phyloP scores from a whole-genome alignment of 2,888 invertebrate genomes.

The Torymus texanus region DNA sequence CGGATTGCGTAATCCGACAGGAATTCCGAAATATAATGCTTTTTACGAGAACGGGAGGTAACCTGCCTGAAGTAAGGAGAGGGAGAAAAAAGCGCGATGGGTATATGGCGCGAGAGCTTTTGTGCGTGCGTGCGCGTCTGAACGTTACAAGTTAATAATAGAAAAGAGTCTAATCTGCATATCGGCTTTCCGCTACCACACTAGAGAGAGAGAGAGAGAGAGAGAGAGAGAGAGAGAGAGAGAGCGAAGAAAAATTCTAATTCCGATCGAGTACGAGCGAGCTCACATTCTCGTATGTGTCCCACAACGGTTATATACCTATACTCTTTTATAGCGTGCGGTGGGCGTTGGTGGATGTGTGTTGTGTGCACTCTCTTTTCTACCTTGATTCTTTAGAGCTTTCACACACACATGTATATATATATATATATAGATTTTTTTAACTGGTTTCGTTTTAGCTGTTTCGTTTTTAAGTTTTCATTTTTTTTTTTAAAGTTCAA shows the following conservation, averaged over 20 bases:
- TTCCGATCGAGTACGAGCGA: constrained; percentile 18
- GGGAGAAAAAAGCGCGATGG: too few relatives aligned
- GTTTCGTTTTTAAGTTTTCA: constrained; percentile 14
- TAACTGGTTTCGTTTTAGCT: too few relatives aligned
- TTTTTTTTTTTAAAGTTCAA: not conserved
- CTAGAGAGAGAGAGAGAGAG: too few relatives aligned
- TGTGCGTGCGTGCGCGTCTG: constrained; percentile 16
- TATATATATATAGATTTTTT: constrained; percentile 9
- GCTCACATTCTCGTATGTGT: not conserved
- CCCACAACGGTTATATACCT: too few relatives aligned
- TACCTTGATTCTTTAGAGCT: too few relatives aligned
- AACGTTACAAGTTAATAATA: constrained; percentile 22
- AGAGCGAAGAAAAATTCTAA: constrained; percentile 24
- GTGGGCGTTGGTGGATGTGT: too few relatives aligned
- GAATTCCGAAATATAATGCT: not conserved
- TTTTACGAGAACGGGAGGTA: too few relatives aligned
- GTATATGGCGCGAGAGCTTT: not conserved
- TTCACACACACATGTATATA: too few relatives aligned
- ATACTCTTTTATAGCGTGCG: too few relatives aligned
- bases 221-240: too few relatives aligned
- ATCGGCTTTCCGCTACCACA: constrained; percentile 37
- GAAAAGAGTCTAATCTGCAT: constrained; percentile 17
- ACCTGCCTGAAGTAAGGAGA: too few relatives aligned
- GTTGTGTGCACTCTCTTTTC: too few relatives aligned
- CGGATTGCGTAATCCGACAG: not conserved